Evolutionary conservation across 2,113 vertebrate species (phyloP), one percentile per base, ranked within the genome.

Genomic region (Nerophis ophidion): DNA sequence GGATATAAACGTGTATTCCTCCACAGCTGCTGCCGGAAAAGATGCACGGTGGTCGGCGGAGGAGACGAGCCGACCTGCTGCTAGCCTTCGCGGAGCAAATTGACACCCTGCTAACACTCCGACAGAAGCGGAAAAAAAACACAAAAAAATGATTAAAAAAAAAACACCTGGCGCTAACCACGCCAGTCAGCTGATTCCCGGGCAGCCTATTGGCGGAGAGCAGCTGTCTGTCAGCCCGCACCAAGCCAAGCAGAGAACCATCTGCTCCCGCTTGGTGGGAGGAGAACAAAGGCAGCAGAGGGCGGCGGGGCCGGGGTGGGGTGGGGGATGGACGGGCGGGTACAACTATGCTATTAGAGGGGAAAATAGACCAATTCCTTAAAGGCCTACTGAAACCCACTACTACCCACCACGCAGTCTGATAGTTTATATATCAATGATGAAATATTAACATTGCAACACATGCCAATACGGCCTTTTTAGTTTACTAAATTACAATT

Each of bases 151-250:
- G 72, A 83, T 81, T 26, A 26, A 26, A 26, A 26, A 26, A 76
- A 88, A 89, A 89, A 91, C 92, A 92, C 91, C 92, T 93, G 92
- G 89, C 87, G 88, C 86, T 89, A 89, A 89, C 88, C 89, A 83
- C 85, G 73, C 83, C 73, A 82, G 87, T 94, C 93, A 94, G 93
- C 91, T 93, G 93, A 92, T 82, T 88, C 81, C 86, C 58, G 70
- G 66, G 53, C 71, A 81, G 40, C 74, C 68, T 61, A 95, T 95
- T 95, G 93, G 93, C 78, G 79, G 88, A 68, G 71, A 52, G 81
- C 65, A 49, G 14, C 57, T 79, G 82, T 57, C 75, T 68, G 81
- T 84, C 87, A 89, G 76, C 64, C 71, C 26, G 72, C 75, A 75
- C 79, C 60, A 59, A 74, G 89, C 87, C 62, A 60, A 81, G 89